phyloP scores from a whole-genome alignment of 2,113 vertebrate genomes.

The Forbesichthys agassizii region DNA sequence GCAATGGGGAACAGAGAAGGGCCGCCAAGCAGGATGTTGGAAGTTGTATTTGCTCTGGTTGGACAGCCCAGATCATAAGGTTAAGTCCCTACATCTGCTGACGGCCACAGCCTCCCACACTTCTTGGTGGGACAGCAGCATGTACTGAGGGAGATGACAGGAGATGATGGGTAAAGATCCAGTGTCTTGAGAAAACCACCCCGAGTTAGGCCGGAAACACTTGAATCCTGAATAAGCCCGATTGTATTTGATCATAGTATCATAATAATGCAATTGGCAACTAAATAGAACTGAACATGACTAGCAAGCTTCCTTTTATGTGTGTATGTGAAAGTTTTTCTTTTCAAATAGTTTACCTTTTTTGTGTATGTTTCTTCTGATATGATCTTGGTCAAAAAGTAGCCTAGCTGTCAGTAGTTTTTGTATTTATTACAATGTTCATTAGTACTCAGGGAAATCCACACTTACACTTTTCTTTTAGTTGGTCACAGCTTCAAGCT shows the following conservation, averaged over 20 bases:
- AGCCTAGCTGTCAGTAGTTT: no score
- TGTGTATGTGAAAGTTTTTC: background rate
- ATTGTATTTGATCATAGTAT: background rate
- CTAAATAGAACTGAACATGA: background rate
- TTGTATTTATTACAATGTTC: no score
- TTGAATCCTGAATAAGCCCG: background rate
- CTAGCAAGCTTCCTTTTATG: background rate
- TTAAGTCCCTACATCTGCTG: constrained; percentile 78
- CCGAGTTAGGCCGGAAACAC: background rate
- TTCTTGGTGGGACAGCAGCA: constrained; percentile 31
- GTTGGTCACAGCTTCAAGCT: no score
- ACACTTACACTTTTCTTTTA: no score
- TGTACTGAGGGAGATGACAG: constrained; percentile 9
- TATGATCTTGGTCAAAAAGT: no score
- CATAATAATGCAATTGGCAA: background rate
- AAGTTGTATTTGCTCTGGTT: constrained; percentile 75
- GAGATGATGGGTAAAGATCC: background rate
- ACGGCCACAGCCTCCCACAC: constrained; percentile 54
- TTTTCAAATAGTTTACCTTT: no score
- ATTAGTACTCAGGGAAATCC: no score
- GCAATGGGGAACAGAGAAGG: constrained; percentile 25
- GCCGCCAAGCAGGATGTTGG: constrained; percentile 74
- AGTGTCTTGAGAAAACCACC: background rate
- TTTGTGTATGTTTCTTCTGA: no score
- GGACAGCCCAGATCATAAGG: constrained; percentile 72